These are phyloP conservation scores for Chinchilla lanigera DNA, from an alignment of 2,113 vertebrate species.

Conservation along the genomic window DNA sequence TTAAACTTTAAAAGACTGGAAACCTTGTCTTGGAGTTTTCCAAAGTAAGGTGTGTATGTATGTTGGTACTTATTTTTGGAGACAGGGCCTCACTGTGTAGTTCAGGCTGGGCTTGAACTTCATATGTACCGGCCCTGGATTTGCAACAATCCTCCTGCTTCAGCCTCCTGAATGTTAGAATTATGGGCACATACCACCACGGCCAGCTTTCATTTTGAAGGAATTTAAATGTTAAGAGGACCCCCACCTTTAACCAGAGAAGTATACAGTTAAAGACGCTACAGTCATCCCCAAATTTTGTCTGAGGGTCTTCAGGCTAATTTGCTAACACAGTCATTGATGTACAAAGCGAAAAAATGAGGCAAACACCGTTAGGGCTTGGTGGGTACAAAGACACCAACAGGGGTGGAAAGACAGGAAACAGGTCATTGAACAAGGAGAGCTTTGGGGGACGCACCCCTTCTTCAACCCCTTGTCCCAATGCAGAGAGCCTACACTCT, in stretches of 20 bases:
- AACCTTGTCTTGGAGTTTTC: neutral
- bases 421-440: neutral
- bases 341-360: neutral
- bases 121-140: neutral
- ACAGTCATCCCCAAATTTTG: neutral
- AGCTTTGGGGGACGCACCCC: neutral
- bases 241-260: neutral
- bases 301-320: neutral
- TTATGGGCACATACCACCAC: neutral
- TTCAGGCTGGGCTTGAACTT: neutral
- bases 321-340: neutral
- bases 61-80: neutral
- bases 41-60: neutral
- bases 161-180: neutral
- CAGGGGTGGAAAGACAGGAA: neutral
- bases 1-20: neutral
- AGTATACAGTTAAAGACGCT: neutral
- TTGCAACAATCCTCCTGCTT: neutral
- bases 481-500: neutral
- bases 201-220: neutral
- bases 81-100: neutral
- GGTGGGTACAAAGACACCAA: neutral
- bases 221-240: neutral
- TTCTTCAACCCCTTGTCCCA: neutral
- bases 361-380: neutral